Base-by-base conservation (phyloP, 1,140 invertebrate genomes). In the Eumeta japonica region DNA sequence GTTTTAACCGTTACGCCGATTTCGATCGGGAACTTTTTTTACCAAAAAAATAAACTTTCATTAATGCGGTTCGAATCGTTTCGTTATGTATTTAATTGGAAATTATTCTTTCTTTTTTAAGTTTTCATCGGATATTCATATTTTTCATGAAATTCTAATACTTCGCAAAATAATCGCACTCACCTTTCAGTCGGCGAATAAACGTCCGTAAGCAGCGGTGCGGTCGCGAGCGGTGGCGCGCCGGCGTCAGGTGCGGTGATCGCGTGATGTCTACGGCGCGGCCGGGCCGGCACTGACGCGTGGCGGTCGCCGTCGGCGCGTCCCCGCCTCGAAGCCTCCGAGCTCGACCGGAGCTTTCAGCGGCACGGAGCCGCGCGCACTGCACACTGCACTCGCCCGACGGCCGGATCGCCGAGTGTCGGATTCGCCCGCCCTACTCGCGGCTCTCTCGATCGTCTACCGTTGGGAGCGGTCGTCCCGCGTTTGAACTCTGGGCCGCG, bases 321-420 rank as follows among this genome's bases (percentile, higher is more conserved):
- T 11, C 37, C 58, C 20, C 28, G 16, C 37, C 13, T 65, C 48
- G 54, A 44, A 43, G 12, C 32, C n/a, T 10, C 37, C 58, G 28
- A 17, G n/a, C 28, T 12, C 64, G 50, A 61, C 66, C 54, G 62
- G 63, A 73, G 68, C 68, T 73, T 73, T 73, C 68, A 70, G 68
- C 64, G 55, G 67, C 61, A 70, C 66, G 64, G 53, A 58, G 62
- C 54, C 63, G 64, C 62, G 68, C 68, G 66, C 68, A 73, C 68
- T 71, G 68, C 66, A 73, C 68, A 71, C 68, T 73, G 66, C 68
- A 73, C 68, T 71, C 66, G 68, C 62, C 64, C 62, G 58, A 55
- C n/a, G n/a, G n/a, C n/a, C n/a, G n/a, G n/a, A n/a, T n/a, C n/a
- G n/a, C n/a, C n/a, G n/a, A n/a, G n/a, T n/a, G n/a, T n/a, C n/a